phyloP scores from a whole-genome alignment of 92 coral and sea anemone genomes.

The Siderastrea siderea region DNA sequence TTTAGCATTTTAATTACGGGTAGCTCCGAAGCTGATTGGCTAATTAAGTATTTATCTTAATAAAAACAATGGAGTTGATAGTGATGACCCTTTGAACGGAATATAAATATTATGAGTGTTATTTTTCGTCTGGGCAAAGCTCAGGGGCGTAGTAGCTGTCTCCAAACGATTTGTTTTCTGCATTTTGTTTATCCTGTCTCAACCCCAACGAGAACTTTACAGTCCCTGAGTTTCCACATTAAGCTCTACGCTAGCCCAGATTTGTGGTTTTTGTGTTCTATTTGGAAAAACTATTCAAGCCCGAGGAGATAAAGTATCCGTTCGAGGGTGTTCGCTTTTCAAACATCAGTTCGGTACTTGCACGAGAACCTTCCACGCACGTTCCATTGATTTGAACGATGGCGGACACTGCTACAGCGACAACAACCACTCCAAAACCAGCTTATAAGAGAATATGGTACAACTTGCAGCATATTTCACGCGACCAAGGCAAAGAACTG shows the following conservation, averaged over 20 bases:
- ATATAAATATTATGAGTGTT: not conserved
- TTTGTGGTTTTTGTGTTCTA: too few relatives aligned
- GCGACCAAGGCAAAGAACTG: conserved; percentile 71
- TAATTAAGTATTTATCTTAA: conserved; percentile 10
- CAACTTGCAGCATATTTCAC: conserved; percentile 70
- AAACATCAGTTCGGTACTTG: not conserved
- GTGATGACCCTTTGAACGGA: conserved; percentile 11
- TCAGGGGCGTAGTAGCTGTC: not conserved
- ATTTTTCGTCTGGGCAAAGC: conserved; percentile 2
- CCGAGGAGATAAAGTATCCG: not conserved
- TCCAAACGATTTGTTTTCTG: not conserved
- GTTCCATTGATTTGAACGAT: not conserved
- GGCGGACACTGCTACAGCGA: not conserved
- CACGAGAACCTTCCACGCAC: conserved; percentile 15
- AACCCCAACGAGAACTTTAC: not conserved
- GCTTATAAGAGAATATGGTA: conserved; percentile 81
- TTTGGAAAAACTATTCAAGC: not conserved
- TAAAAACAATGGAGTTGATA: conserved; percentile 6
- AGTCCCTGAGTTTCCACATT: not conserved
- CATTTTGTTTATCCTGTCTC: not conserved
- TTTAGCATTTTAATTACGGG: not conserved
- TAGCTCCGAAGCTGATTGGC: conserved; percentile 22
- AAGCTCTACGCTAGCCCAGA: too few relatives aligned
- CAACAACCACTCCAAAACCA: conserved; percentile 39
- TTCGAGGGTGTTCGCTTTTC: not conserved